Evolutionary conservation across 2,888 invertebrate species (phyloP).

Genomic region (Melanotus villosus): DNA sequence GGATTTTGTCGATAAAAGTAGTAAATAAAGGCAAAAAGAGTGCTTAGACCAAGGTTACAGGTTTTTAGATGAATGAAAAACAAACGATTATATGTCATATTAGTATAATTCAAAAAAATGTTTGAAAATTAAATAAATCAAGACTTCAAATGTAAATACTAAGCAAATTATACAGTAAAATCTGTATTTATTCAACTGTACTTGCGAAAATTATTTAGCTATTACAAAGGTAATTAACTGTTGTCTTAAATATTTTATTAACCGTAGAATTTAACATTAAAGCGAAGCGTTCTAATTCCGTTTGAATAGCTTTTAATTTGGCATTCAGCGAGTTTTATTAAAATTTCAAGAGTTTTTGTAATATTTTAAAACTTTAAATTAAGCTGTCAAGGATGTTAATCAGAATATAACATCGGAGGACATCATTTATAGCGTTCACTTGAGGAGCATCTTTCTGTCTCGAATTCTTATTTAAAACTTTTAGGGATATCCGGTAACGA

Average conservation of each 20-base stretch:
- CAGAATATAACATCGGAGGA: slow-evolving; percentile 11
- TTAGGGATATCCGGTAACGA: too few species aligned
- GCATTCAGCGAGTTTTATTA: slow-evolving; percentile 33
- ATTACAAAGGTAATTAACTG: slow-evolving; percentile 33
- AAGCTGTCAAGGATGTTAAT: slow-evolving; percentile 34
- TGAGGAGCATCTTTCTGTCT: too few species aligned
- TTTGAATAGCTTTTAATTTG: slow-evolving; percentile 28
- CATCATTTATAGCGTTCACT: slow-evolving; percentile 10
- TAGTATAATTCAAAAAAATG: neutral
- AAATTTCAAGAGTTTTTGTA: slow-evolving; percentile 23
- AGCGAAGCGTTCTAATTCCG: neutral
- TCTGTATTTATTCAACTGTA: slow-evolving; percentile 4
- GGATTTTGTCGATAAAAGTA: too few species aligned
- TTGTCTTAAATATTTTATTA: slow-evolving; percentile 17
- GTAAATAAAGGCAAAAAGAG: too few species aligned
- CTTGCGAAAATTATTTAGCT: slow-evolving; percentile 17
- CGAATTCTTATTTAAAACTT: too few species aligned
- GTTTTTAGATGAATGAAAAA: too few species aligned
- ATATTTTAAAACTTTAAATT: slow-evolving; percentile 39
- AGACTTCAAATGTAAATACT: slow-evolving; percentile 12
- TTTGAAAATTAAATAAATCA: neutral
- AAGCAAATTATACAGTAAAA: slow-evolving; percentile 30
- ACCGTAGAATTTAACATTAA: neutral
- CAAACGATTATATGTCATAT: neutral
- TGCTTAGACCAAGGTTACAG: too few species aligned